Evolutionary conservation across 2,888 invertebrate genomes (phyloP), one percentile per base, ranked within the genome.

Genomic region (Limenitis camilla): DNA sequence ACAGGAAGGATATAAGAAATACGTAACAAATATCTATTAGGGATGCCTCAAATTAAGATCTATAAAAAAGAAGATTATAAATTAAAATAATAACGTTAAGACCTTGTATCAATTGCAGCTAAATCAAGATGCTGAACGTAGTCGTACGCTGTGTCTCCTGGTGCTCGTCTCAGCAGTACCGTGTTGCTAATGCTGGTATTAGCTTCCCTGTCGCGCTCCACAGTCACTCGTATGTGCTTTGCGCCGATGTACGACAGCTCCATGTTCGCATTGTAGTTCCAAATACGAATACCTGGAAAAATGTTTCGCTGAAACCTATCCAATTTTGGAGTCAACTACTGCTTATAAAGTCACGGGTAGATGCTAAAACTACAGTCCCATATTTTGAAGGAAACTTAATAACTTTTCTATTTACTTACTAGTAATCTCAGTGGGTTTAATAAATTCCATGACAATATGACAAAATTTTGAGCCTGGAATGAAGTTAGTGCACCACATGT

Each of bases 231-330:
- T 44, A 81, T 68, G 61, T 87, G 81, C 65, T 89, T 88, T 46
- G 89, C 92, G 45, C 92, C 92, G 40, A 89, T 89, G 67, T 91
- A 91, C 10, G 91, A 89, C 31, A 89, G 69, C 61, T 94, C 94
- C 65, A 91, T 86, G 61, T 90, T 91, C 51, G 90, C 91, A 74
- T 95, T 95, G 79, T 94, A 95, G 78, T 95, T 95, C 95, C 95
- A 95, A 42, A 95, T 67, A 45, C 92, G 88, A 29, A 95, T 78
- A 47, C 92, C 91, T 88, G 40, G 19, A 19, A 19, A 2, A 19
- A 19, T 19, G 1, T 19, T 19, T 19, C 19, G 19, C 2, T 19
- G 3, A 19, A 19, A 19, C 19, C 19, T 19, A 19, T 19, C 1
- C 3, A 19, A 19, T 19, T 19, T 3, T 19, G 19, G 19, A 19